phyloP scores from a whole-genome alignment of 1,140 invertebrate genomes.

The Eumeta japonica region DNA sequence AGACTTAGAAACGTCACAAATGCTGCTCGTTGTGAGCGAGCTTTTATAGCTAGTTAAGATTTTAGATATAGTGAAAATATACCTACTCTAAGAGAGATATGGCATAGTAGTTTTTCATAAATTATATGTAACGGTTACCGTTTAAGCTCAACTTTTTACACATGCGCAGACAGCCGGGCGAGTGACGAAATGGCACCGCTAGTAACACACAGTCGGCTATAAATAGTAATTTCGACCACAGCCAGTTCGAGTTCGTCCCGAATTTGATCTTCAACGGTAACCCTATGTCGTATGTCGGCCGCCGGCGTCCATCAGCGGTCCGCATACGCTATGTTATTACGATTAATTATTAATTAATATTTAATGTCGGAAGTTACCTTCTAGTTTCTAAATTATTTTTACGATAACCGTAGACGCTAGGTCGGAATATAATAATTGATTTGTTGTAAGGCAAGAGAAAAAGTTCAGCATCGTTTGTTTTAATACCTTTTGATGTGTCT shows the following conservation, averaged over 20 bases:
- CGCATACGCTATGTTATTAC: too few species aligned
- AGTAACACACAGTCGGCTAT: too few species aligned
- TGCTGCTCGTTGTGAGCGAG: constrained; percentile 40
- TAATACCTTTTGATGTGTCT: constrained; percentile 37
- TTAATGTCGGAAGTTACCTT: constrained; percentile 53
- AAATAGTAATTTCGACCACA: too few species aligned
- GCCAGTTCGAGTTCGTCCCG: too few species aligned
- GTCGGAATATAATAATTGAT: too few species aligned
- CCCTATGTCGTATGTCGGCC: too few species aligned
- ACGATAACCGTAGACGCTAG: constrained; percentile 43
- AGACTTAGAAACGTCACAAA: constrained; percentile 52
- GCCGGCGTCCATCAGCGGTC: too few species aligned
- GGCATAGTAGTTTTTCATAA: constrained; percentile 13
- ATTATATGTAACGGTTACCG: not conserved
- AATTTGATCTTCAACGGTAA: too few species aligned
- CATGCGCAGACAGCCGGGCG: not conserved
- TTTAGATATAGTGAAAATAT: constrained; percentile 8
- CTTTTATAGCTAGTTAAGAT: constrained; percentile 33
- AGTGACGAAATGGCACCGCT: too few species aligned
- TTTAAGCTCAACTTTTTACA: not conserved
- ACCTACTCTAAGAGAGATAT: constrained; percentile 25
- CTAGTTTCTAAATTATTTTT: constrained; percentile 52
- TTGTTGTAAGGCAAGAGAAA: constrained; percentile 46
- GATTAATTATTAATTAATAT: too few species aligned
- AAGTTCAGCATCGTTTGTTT: constrained; percentile 48